Conservation (phyloP, 1,140 invertebrate species). For the Drosophila nigromelanica region DNA sequence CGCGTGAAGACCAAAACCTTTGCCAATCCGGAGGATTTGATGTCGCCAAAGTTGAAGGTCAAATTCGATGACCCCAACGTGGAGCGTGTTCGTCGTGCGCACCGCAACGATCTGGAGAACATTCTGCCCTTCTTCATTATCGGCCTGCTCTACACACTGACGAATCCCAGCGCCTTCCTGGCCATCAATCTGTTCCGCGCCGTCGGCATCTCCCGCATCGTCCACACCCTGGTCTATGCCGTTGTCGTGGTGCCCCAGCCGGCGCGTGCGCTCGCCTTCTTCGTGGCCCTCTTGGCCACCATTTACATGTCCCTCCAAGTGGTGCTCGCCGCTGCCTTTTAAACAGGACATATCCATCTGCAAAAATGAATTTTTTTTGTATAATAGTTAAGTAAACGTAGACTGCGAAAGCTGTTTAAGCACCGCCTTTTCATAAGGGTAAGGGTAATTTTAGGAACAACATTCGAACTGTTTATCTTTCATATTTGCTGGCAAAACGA, state of each 20-base stretch:
- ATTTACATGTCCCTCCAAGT: constrained; percentile 85
- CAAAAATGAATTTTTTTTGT: background rate
- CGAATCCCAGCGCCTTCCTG: constrained; percentile 85
- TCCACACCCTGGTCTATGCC: constrained; percentile 87
- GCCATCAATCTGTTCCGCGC: constrained; percentile 86
- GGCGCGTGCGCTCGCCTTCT: constrained; percentile 85
- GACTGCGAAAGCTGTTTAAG: background rate
- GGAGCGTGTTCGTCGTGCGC: constrained; percentile 86
- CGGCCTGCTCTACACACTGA: constrained; percentile 87
- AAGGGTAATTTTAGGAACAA: background rate
- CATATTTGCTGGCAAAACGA: background rate
- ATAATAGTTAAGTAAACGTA: background rate
- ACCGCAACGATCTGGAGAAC: constrained; percentile 90
- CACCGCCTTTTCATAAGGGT: background rate
- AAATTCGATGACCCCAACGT: constrained; percentile 85
- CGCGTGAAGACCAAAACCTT: too few relatives aligned
- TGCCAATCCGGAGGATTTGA: constrained; percentile 86
- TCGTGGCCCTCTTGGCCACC: constrained; percentile 84
- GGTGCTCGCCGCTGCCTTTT: constrained; percentile 84
- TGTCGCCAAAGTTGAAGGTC: constrained; percentile 83
- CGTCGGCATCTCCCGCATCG: constrained; percentile 86
- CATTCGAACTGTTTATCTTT: background rate
- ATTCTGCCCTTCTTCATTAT: constrained; percentile 87
- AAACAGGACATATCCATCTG: constrained; percentile 51
- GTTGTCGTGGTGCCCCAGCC: constrained; percentile 86